Conservation (phyloP, 2,888 invertebrate species). For the Plagiodera versicolora region DNA sequence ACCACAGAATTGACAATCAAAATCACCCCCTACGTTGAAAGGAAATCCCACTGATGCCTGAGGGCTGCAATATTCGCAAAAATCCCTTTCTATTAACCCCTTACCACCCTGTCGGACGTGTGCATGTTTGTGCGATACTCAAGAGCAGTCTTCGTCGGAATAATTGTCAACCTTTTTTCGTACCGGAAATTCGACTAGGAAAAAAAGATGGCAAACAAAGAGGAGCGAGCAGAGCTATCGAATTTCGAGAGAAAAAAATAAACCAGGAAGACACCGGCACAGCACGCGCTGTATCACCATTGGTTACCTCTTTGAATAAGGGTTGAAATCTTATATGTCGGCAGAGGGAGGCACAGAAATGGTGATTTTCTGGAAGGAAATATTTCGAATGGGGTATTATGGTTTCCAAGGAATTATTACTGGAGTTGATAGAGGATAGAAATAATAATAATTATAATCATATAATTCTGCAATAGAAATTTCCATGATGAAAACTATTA, state of each 20-base stretch:
- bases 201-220: conserved; percentile 43
- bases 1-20: too few species aligned
- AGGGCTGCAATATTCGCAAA: background rate
- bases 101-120: conserved; percentile 7
- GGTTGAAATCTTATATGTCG: background rate
- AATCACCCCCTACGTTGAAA: too few species aligned
- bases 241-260: conserved; percentile 45
- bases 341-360: too few species aligned
- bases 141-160: conserved; percentile 16
- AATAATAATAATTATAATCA: too few species aligned
- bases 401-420: too few species aligned
- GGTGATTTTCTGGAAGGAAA: too few species aligned
- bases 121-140: conserved; percentile 26
- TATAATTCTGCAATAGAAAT: too few species aligned
- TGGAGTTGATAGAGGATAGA: too few species aligned
- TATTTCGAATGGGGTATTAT: too few species aligned
- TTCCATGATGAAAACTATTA: too few species aligned
- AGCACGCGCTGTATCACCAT: conserved; percentile 48
- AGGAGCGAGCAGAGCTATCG: conserved; percentile 37
- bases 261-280: conserved; percentile 38
- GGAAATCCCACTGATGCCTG: background rate
- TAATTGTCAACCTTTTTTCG: conserved; percentile 26
- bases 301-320: conserved; percentile 46
- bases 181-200: conserved; percentile 34
- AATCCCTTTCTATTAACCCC: conserved; percentile 20